Evolutionary conservation across 2,113 vertebrate species (phyloP).

Genomic region (Bothrops jararaca): DNA sequence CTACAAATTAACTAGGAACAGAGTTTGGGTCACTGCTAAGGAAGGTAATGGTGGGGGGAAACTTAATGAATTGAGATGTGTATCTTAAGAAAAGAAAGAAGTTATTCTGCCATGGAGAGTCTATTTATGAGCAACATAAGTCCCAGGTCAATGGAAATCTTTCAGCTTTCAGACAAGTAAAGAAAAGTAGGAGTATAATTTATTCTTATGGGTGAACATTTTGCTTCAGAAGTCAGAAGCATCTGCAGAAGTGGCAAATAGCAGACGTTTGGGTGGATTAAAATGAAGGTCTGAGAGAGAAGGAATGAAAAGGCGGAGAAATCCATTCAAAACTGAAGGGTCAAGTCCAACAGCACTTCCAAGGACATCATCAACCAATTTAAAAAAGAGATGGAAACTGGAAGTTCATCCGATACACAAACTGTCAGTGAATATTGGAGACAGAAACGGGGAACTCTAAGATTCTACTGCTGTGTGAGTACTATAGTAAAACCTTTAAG

Average conservation of each 20-base stretch:
- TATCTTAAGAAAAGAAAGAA: constrained; percentile 5
- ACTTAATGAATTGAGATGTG: constrained; percentile 13
- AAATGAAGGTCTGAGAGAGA: background rate
- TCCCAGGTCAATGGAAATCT: constrained; percentile 38
- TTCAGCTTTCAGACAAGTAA: constrained; percentile 29
- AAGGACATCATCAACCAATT: background rate
- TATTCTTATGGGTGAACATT: background rate
- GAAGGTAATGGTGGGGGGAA: constrained; percentile 18
- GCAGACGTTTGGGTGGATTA: background rate
- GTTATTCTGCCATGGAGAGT: background rate
- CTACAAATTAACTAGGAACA: constrained; percentile 16
- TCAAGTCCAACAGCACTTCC: background rate
- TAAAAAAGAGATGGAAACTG: background rate
- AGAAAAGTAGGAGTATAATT: constrained; percentile 26
- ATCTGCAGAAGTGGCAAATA: constrained; percentile 4
- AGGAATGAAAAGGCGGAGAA: background rate
- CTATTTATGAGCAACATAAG: constrained; percentile 51
- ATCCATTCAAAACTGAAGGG: background rate
- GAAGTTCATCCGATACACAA: background rate
- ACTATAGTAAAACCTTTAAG: background rate
- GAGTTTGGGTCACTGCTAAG: background rate
- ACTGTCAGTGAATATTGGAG: background rate
- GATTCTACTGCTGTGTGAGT: background rate
- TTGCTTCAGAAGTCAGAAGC: constrained; percentile 39
- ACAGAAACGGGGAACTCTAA: background rate